Percentiles rank a stretch among this genome's conserved stretches.
These are phyloP conservation scores for Tapirus indicus DNA, from an alignment of 2,797 vertebrate species.

Conservation along the genomic window DNA sequence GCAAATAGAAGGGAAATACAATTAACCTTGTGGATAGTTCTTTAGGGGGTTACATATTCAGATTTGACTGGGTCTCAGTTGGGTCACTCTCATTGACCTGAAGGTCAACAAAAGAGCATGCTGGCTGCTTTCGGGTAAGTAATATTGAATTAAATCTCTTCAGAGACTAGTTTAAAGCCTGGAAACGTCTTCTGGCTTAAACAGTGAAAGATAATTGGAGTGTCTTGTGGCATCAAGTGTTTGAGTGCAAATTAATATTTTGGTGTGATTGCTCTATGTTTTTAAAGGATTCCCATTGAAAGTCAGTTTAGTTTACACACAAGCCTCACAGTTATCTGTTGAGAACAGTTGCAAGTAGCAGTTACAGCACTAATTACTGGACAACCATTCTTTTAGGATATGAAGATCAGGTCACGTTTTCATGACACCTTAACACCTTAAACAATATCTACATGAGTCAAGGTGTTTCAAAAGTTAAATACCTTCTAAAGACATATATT, in stretches of 20 bases:
- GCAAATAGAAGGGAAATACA: slow-evolving; percentile 75
- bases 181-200: slow-evolving; percentile 80
- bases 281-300: slow-evolving; percentile 70
- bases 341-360: slow-evolving; percentile 68
- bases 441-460: slow-evolving; percentile 52
- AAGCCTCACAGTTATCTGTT: slow-evolving; percentile 58
- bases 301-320: slow-evolving; percentile 62
- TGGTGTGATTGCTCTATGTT: slow-evolving; percentile 71
- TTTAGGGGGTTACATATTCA: slow-evolving; percentile 77
- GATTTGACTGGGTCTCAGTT: slow-evolving; percentile 76
- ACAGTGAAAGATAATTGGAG: slow-evolving; percentile 79
- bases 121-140: slow-evolving; percentile 75
- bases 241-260: slow-evolving; percentile 82
- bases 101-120: slow-evolving; percentile 62
- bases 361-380: slow-evolving; percentile 61
- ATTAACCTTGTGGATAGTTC: slow-evolving; percentile 67
- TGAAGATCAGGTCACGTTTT: slow-evolving; percentile 69
- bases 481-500: slow-evolving; percentile 31
- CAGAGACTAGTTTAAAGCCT: slow-evolving; percentile 83
- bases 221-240: slow-evolving; percentile 74
- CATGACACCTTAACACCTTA: slow-evolving; percentile 14
- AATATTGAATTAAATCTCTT: slow-evolving; percentile 84
- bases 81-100: slow-evolving; percentile 80
- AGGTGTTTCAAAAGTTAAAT: slow-evolving; percentile 47
- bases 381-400: slow-evolving; percentile 44